These are phyloP conservation scores for Phorcus lineatus DNA, from an alignment of 2,888 invertebrate species.

Conservation along the genomic window DNA sequence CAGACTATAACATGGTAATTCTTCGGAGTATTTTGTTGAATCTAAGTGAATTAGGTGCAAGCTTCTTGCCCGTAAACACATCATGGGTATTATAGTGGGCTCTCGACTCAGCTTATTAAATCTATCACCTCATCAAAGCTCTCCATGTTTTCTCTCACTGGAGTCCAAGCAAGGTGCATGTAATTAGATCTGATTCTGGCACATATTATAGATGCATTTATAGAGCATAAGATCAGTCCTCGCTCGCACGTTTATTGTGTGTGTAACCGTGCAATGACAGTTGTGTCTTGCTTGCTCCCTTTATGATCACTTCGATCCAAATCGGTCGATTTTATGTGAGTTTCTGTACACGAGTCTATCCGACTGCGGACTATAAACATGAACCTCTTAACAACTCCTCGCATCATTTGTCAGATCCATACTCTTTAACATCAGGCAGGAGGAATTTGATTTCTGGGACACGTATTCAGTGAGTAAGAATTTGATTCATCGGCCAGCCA, in stretches of 20 bases:
- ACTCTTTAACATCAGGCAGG: background rate
- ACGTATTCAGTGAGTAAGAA: no score
- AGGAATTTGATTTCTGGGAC: slow-evolving; percentile 1
- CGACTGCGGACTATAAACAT: background rate
- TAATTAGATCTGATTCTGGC: slow-evolving; percentile 16
- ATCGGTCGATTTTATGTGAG: background rate
- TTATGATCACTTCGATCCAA: background rate
- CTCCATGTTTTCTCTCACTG: background rate
- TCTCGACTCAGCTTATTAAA: slow-evolving; percentile 5
- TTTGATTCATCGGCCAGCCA: no score
- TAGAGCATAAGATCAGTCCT: background rate
- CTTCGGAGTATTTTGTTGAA: slow-evolving; percentile 9
- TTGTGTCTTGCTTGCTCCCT: background rate
- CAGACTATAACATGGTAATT: slow-evolving; percentile 2
- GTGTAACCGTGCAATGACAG: background rate
- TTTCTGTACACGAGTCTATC: background rate
- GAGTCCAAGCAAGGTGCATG: background rate
- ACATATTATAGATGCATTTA: slow-evolving; percentile 1
- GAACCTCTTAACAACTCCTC: background rate
- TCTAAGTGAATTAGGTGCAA: slow-evolving; percentile 5
- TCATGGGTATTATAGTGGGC: background rate
- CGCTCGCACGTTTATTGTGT: background rate
- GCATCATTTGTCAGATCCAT: background rate
- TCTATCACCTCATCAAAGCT: slow-evolving; percentile 20
- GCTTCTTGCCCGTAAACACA: slow-evolving; percentile 8